phyloP scores from a whole-genome alignment of 2,888 invertebrate species.

The Beris chalybata region DNA sequence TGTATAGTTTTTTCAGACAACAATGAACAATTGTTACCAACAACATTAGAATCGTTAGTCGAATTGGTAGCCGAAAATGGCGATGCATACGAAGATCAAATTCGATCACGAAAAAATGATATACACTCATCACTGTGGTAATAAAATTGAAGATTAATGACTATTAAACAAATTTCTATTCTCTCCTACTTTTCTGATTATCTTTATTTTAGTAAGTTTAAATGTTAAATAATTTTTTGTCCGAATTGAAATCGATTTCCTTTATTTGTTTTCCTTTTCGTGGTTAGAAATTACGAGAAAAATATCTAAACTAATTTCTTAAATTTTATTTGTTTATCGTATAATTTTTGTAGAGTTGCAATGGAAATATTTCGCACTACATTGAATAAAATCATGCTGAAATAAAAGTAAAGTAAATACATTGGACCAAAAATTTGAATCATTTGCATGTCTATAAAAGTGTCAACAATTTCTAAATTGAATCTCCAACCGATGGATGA shows the following conservation, averaged over 20 bases:
- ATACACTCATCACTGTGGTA: constrained; percentile 57
- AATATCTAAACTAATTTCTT: neutral
- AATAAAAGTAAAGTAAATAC: no score
- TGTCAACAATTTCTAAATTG: no score
- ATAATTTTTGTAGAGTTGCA: no score
- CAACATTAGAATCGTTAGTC: constrained; percentile 61
- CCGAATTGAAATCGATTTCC: no score
- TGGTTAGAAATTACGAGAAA: constrained; percentile 12
- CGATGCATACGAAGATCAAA: constrained; percentile 68
- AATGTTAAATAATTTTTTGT: no score
- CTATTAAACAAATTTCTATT: constrained; percentile 20
- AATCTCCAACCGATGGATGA: no score
- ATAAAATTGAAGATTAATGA: constrained; percentile 40
- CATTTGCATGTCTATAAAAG: no score
- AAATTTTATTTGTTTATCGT: no score
- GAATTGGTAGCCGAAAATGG: constrained; percentile 66
- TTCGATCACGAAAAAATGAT: constrained; percentile 58
- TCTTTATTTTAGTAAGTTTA: constrained; percentile 19
- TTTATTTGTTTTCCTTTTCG: neutral
- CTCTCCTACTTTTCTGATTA: constrained; percentile 26
- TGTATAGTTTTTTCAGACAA: constrained; percentile 58
- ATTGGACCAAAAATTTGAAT: no score
- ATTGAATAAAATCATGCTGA: no score
- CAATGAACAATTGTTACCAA: constrained; percentile 50
- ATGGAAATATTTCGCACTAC: no score